Conservation (phyloP, 2,888 invertebrate species). For the Arenicola marina region DNA sequence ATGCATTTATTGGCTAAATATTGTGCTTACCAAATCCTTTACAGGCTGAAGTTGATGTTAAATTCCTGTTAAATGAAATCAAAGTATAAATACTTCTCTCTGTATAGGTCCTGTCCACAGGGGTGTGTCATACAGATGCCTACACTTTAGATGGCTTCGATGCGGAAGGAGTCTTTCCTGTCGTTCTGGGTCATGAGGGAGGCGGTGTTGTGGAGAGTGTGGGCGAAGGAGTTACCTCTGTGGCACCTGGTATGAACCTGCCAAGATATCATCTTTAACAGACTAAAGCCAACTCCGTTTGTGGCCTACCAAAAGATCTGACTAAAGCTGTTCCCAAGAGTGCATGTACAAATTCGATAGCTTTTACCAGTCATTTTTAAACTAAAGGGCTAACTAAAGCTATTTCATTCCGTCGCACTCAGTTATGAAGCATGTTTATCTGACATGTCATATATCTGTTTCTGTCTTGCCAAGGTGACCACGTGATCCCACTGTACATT, state of each 20-base stretch:
- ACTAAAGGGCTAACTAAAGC: too few species aligned
- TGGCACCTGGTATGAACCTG: slow-evolving; percentile 79
- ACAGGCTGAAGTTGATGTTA: not conserved
- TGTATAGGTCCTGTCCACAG: slow-evolving; percentile 67
- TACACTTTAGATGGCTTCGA: slow-evolving; percentile 64
- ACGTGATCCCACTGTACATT: slow-evolving; percentile 95
- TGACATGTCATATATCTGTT: too few species aligned
- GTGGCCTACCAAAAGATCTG: too few species aligned
- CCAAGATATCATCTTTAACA: too few species aligned
- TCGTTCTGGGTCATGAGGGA: slow-evolving; percentile 95
- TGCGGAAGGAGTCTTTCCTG: slow-evolving; percentile 68
- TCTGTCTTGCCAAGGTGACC: slow-evolving; percentile 75
- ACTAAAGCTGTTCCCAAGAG: too few species aligned
- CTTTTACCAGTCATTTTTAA: too few species aligned
- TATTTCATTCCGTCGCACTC: too few species aligned
- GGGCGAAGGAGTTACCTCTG: slow-evolving; percentile 81
- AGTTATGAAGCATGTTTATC: too few species aligned
- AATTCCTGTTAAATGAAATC: too few species aligned
- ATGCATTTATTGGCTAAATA: not conserved
- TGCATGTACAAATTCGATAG: too few species aligned
- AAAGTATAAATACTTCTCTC: too few species aligned
- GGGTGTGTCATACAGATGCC: slow-evolving; percentile 63
- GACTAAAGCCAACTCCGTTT: too few species aligned
- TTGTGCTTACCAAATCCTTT: not conserved
- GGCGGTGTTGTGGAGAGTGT: slow-evolving; percentile 93